A percentile compares a stretch with the other conserved stretches of the same genome.
These are phyloP conservation scores for Fringilla coelebs DNA, from an alignment of 2,797 vertebrate genomes.

Conservation along the genomic window DNA sequence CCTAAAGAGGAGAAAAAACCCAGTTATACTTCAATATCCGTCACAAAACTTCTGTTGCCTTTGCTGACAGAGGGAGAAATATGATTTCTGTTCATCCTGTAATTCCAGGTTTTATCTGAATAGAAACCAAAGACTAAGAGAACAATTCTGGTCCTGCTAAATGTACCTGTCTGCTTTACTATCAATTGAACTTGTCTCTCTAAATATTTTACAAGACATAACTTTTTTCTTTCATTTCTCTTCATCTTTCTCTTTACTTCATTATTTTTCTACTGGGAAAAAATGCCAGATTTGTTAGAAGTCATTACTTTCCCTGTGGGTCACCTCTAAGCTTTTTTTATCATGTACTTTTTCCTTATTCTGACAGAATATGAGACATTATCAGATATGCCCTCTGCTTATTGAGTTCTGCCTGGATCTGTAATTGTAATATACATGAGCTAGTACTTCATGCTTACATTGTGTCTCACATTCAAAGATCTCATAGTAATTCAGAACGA, in stretches of 20 bases:
- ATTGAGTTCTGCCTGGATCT: conserved; percentile 46
- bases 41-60: neutral
- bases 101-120: neutral
- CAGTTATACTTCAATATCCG: neutral
- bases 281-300: conserved; percentile 27
- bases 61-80: neutral
- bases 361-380: conserved; percentile 36
- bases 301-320: conserved; percentile 7
- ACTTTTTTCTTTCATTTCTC: conserved; percentile 39
- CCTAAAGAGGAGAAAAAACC: neutral
- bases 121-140: neutral
- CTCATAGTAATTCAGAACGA: conserved; percentile 29
- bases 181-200: neutral
- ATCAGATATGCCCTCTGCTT: conserved; percentile 34
- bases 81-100: neutral
- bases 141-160: neutral
- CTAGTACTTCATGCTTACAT: conserved; percentile 38
- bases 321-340: conserved; percentile 52
- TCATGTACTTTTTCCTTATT: conserved; percentile 1
- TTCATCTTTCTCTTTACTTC: conserved; percentile 1
- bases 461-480: conserved; percentile 19
- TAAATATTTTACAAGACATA: conserved; percentile 47
- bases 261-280: conserved; percentile 13
- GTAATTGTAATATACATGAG: conserved; percentile 45
- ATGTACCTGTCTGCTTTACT: neutral